Percentiles rank a stretch among this genome's conserved stretches.
Conservation (phyloP, 2,888 invertebrate genomes). For the Macaria notata region DNA sequence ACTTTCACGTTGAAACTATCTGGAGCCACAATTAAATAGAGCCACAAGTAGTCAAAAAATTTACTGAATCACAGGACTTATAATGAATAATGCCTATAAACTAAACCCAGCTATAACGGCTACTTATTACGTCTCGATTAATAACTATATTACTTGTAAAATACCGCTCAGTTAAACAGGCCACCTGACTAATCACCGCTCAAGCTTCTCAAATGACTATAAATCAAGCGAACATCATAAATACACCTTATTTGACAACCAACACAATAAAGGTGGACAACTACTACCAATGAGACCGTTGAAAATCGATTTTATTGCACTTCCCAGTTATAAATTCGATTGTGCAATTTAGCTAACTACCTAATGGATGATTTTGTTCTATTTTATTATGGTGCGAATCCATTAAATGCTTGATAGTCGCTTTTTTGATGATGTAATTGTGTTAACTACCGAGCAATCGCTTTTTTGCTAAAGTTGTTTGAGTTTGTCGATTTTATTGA, state of each 20-base stretch:
- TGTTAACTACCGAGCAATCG: conserved; percentile 11
- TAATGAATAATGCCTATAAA: too few relatives aligned
- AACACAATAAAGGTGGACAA: conserved; percentile 33
- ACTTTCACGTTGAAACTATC: too few relatives aligned
- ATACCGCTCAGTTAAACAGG: background rate
- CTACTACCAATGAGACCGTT: conserved; percentile 35
- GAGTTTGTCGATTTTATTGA: conserved; percentile 13
- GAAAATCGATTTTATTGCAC: conserved; percentile 50
- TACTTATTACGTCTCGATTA: too few relatives aligned
- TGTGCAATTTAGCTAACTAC: conserved; percentile 25
- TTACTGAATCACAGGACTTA: too few relatives aligned
- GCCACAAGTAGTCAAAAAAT: too few relatives aligned
- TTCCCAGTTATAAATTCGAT: conserved; percentile 57
- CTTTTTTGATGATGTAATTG: conserved; percentile 8
- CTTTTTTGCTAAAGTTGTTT: conserved; percentile 17
- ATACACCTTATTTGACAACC: conserved; percentile 29
- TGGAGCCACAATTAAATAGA: too few relatives aligned
- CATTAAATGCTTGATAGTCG: conserved; percentile 7
- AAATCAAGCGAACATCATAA: conserved; percentile 25
- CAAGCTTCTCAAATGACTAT: conserved; percentile 19
- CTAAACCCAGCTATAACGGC: too few relatives aligned
- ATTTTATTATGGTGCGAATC: conserved; percentile 17
- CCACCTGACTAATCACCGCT: conserved; percentile 14
- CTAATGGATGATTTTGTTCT: conserved; percentile 14
- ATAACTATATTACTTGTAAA: too few relatives aligned